Evolutionary conservation across 2,797 vertebrate species (phyloP), one percentile per base, ranked within the genome.

Genomic region (Trematomus bernacchii): DNA sequence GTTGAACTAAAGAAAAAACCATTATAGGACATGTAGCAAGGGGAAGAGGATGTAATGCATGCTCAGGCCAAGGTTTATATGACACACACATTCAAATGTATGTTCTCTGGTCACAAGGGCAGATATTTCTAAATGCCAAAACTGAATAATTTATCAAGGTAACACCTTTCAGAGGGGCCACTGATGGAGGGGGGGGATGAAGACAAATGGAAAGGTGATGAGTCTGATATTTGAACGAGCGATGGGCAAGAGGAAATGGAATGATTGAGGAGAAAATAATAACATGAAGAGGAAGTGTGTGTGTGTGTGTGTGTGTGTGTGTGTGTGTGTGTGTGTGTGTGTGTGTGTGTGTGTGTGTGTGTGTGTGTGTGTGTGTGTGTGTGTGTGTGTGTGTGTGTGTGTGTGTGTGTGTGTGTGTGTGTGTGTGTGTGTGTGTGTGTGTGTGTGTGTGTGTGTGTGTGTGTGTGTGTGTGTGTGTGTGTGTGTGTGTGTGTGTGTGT

Each of bases 91-190:
- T 64, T 80, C 44, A 66, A 62, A 74, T 61, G 58, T 81, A 37
- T 82, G 63, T 53, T 62, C 53, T 73, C 70, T 71, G 62, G 55
- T 79, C 70, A 79, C 78, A 77, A 80, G 82, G 64, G 72, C 73
- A 85, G 71, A 74, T 59, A 85, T 80, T 81, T 85, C 68, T 79
- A 88, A 92, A 92, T 86, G 85, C 59, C 85, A 85, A 55, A 66
- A 50, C 71, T 92, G 89, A 92, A 93, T 92, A 88, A 93, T 93
- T 91, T 62, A 93, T 89, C 64, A 84, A 71, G 79, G 74, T 64
- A 83, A 86, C 86, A 89, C 85, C 83, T 86, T 80, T 86, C 46
- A 80, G 67, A 83, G 82, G 76, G 76, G 71, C 59, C 57, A 19
- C 69, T 72, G 83, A 83, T 77, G 60, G 33, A 66, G 64, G 12